Evolutionary conservation across 2,797 vertebrate genomes (phyloP).

Genomic region (Smutsia temminckii): DNA sequence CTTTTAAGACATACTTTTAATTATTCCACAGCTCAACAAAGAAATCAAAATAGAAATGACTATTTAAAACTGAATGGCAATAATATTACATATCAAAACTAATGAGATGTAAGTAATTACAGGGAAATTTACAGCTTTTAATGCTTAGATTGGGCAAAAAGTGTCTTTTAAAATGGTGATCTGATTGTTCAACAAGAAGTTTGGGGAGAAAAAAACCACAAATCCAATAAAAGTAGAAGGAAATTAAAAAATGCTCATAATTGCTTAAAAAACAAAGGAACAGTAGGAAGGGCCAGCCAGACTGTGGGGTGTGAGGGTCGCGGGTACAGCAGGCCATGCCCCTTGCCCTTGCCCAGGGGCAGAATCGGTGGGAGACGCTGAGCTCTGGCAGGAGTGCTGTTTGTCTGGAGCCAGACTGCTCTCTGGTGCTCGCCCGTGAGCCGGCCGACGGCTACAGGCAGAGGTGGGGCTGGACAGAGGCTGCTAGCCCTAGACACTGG

Average conservation of each 20-base stretch:
- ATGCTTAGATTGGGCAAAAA: neutral
- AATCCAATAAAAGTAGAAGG: neutral
- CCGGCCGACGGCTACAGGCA: accelerated
- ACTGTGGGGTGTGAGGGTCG: accelerated
- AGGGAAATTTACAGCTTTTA: neutral
- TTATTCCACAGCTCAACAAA: neutral
- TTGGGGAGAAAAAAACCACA: neutral
- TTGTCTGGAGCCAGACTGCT: accelerated
- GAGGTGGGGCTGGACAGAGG: neutral
- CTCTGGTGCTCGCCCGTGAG: too few species aligned
- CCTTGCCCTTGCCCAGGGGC: neutral
- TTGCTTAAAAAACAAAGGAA: neutral
- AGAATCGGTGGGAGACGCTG: neutral
- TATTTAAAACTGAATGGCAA: neutral
- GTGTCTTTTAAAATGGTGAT: neutral
- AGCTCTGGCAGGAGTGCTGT: accelerated
- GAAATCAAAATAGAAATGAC: neutral
- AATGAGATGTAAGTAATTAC: neutral
- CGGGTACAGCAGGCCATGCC: accelerated
- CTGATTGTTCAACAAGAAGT: neutral
- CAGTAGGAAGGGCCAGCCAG: accelerated
- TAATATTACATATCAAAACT: neutral
- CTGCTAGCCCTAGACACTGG: accelerated
- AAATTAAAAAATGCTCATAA: neutral
- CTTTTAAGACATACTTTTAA: neutral